phyloP scores from a whole-genome alignment of 1,140 invertebrate species.

The Intoshia linei region DNA sequence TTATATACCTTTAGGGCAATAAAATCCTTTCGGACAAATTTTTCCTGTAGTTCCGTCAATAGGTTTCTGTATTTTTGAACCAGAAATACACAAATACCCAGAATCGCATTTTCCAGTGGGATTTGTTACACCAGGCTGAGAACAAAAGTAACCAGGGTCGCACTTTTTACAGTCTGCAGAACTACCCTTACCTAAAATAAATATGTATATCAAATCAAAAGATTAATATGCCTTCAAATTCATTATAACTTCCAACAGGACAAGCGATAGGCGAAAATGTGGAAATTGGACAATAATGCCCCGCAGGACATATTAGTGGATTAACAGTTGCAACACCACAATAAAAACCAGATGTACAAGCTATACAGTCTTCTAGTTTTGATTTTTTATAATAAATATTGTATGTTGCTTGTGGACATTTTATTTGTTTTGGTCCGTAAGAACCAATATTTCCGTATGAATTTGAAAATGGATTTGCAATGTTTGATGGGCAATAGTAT shows the following conservation, averaged over 20 bases:
- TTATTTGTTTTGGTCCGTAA: constrained; percentile 11
- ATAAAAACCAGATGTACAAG: constrained; percentile 13
- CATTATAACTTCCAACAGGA: constrained; percentile 15
- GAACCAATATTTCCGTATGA: constrained; percentile 13
- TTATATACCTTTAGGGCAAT: constrained; percentile 12
- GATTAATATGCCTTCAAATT: constrained; percentile 8
- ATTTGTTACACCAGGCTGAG: constrained; percentile 13
- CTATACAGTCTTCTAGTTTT: constrained; percentile 11
- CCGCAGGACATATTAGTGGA: constrained; percentile 11
- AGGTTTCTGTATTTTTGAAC: constrained; percentile 13
- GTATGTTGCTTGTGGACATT: constrained; percentile 16
- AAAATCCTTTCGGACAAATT: constrained; percentile 14
- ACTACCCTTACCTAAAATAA: neutral
- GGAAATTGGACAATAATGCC: constrained; percentile 12
- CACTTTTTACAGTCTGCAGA: constrained; percentile 10
- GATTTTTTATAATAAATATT: constrained; percentile 11
- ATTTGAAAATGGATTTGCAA: constrained; percentile 12
- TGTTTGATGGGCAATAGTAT: constrained; percentile 17
- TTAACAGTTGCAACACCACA: constrained; percentile 11
- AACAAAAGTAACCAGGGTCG: constrained; percentile 15
- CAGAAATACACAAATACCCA: constrained; percentile 13
- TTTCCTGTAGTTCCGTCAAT: constrained; percentile 13
- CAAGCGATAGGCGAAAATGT: constrained; percentile 11
- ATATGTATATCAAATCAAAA: neutral
- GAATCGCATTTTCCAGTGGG: constrained; percentile 15